Percentiles rank a stretch among this genome's conserved stretches.
Evolutionary conservation across 2,888 invertebrate species (phyloP).

Genomic region (Scelioninae gen. 2): DNA sequence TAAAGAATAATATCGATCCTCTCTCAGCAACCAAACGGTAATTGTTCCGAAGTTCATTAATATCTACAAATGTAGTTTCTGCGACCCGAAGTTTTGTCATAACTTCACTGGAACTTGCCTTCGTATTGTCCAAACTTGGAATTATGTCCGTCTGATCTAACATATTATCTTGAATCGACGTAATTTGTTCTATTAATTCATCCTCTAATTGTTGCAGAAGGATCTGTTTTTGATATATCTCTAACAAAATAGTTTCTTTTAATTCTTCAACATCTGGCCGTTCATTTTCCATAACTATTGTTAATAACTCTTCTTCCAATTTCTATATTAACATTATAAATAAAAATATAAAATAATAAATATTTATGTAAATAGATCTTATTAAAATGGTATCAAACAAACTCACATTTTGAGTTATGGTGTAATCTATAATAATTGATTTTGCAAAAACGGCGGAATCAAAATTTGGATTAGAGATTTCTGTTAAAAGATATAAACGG

Average conservation of each 20-base stretch:
- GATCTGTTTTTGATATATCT: constrained; percentile 91
- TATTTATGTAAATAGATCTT: background rate
- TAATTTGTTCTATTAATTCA: constrained; percentile 88
- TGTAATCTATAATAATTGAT: constrained; percentile 32
- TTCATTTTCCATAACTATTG: constrained; percentile 92
- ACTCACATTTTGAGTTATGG: constrained; percentile 32
- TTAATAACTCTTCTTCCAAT: constrained; percentile 91
- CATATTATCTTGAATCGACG: constrained; percentile 93
- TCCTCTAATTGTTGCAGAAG: constrained; percentile 90
- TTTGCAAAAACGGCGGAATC: constrained; percentile 15
- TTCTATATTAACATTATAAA: constrained; percentile 78
- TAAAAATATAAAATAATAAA: background rate
- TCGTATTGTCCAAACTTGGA: constrained; percentile 90
- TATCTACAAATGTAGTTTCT: constrained; percentile 85
- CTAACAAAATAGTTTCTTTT: constrained; percentile 86
- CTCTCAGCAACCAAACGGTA: constrained; percentile 90
- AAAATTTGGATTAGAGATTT: constrained; percentile 10
- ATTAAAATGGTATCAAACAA: constrained; percentile 3
- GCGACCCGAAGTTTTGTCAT: constrained; percentile 86
- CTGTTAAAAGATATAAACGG: constrained; percentile 24
- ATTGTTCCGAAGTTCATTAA: constrained; percentile 88
- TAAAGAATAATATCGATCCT: constrained; percentile 93
- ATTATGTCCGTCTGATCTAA: constrained; percentile 92
- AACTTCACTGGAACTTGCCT: constrained; percentile 90
- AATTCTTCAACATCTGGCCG: constrained; percentile 92